These are phyloP conservation scores for Acanthiza pusilla DNA, from an alignment of 2,797 vertebrate genomes.

Conservation along the genomic window DNA sequence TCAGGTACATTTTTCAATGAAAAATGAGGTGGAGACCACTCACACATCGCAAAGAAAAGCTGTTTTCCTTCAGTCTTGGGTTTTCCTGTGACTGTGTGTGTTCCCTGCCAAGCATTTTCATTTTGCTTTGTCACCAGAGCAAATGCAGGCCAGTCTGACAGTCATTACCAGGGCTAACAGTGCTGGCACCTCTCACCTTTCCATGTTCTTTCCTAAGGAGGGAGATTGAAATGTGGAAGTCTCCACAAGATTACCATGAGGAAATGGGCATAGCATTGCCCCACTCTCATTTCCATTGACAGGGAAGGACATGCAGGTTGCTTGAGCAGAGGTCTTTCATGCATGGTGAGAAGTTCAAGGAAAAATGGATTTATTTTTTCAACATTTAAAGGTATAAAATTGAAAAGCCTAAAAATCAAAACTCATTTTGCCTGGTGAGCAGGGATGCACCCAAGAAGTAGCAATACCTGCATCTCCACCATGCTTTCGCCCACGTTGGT, in stretches of 20 bases:
- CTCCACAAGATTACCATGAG: neutral
- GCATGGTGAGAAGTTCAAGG: neutral
- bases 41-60: neutral
- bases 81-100: neutral
- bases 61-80: neutral
- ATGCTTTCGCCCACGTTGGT: neutral
- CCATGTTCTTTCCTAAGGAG: neutral
- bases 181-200: neutral
- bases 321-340: neutral
- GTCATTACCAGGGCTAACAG: neutral
- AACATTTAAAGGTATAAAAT: neutral
- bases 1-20: neutral
- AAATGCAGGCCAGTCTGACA: neutral
- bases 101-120: neutral
- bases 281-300: neutral
- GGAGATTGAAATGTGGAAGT: neutral
- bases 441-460: neutral
- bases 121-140: neutral
- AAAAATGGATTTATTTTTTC: neutral
- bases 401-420: neutral
- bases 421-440: neutral
- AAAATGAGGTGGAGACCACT: neutral
- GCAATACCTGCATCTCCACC: neutral
- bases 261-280: neutral
- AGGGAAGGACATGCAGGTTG: neutral